Conservation (phyloP, 2,888 invertebrate genomes). For the Agonopterix subpropinquella region DNA sequence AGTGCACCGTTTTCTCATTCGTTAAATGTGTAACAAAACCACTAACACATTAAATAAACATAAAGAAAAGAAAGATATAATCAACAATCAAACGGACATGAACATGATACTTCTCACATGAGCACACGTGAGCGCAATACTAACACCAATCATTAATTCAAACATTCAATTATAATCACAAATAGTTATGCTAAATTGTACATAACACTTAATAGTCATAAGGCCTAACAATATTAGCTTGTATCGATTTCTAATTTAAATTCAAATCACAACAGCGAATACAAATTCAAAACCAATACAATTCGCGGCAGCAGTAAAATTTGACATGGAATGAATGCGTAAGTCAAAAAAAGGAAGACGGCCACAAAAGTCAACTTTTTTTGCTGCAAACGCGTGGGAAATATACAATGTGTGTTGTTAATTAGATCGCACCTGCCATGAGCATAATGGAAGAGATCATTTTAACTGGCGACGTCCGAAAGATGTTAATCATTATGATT, state of each 20-base stretch:
- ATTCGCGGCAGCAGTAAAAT: slow-evolving; percentile 26
- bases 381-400: slow-evolving; percentile 43
- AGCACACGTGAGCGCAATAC: neutral
- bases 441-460: slow-evolving; percentile 37
- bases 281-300: slow-evolving; percentile 22
- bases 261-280: slow-evolving; percentile 22
- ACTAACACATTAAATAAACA: no score
- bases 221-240: slow-evolving; percentile 16
- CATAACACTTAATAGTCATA: slow-evolving; percentile 8
- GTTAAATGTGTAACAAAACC: no score
- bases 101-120: neutral
- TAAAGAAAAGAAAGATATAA: no score
- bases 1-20: no score
- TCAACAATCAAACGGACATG: neutral
- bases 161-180: neutral
- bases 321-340: slow-evolving; percentile 23
- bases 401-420: slow-evolving; percentile 46
- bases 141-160: neutral
- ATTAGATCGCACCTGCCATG: slow-evolving; percentile 46
- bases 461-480: slow-evolving; percentile 38
- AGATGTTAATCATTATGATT: slow-evolving; percentile 53
- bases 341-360: slow-evolving; percentile 30
- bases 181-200: neutral
- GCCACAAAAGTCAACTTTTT: slow-evolving; percentile 29
- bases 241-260: slow-evolving; percentile 20